Base-by-base conservation (phyloP, 1,140 invertebrate species). In the Elymnias hypermnestra region DNA sequence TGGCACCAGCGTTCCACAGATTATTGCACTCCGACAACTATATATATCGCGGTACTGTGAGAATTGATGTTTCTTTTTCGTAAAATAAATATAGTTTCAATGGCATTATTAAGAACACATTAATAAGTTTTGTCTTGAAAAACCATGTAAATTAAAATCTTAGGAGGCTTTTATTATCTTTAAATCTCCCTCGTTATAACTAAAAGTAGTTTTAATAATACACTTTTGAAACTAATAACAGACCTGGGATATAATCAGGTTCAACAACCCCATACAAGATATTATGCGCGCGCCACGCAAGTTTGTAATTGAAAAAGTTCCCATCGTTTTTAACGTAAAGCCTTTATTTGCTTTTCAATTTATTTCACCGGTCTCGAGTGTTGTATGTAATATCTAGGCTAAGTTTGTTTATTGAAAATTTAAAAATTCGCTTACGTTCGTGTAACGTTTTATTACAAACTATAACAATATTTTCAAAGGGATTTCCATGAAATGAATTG, bases 291-390 rank as follows among this genome's bases (percentile, higher is more conserved):
- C 57, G 35, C 59, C 68, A 77, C 75, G 67, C 75, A 81, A 81
- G 68, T 81, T 76, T 72, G 74, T 83, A 83, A 83, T 83, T 83
- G 78, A 83, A 83, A 81, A 83, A 83, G 74, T 83, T 83, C 45
- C 58, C 60, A 58, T 69, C 67, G 70, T 74, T 76, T 82, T 83
- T 74, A 74, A 77, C 74, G 67, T 59, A 64, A 69, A 72, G 63
- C 66, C 69, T 79, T 83, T 83, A 76, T 76, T 79, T 83, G 72
- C 63, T 79, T 79, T 79, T 69, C 72, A 72, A 79, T 79, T 78
- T 76, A 65, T 74, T 78, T 67, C 60, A 57, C 60, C 47, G 58
- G 58, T 56, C 60, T 63, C 57, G 58, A 66, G 61, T 65, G 52
- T 53, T 67, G 48, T 54, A 59, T 63, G 61, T 51, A 54, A 44